Evolutionary conservation across 2,888 invertebrate genomes (phyloP).

Genomic region (Dasypogon diadema): DNA sequence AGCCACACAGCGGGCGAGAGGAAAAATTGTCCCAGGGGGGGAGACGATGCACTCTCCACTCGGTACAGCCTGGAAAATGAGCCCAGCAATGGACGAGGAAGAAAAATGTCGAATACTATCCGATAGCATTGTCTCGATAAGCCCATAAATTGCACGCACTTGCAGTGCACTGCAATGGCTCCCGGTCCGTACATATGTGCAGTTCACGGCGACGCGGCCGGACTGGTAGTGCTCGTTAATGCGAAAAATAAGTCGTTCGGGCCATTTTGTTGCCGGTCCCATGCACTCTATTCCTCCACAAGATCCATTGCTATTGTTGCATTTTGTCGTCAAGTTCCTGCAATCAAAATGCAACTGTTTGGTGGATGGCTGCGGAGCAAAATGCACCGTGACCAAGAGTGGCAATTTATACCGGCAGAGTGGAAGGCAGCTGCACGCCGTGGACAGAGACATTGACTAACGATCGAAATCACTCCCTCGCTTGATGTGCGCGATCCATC

Average conservation of each 20-base stretch:
- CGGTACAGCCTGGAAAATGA: conserved; percentile 19
- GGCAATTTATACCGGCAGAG: conserved; percentile 26
- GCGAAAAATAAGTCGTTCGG: conserved; percentile 40
- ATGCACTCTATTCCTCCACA: conserved; percentile 1
- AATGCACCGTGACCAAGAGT: conserved; percentile 21
- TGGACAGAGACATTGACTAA: conserved; percentile 53
- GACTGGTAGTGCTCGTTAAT: conserved; percentile 34
- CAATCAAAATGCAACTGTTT: conserved; percentile 51
- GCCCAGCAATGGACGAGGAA: conserved; percentile 28
- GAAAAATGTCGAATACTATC: conserved; percentile 53
- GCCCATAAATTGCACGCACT: conserved; percentile 55
- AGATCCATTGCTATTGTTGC: conserved; percentile 52
- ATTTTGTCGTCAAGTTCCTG: conserved; percentile 53
- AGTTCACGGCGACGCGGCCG: background rate
- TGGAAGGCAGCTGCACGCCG: conserved; percentile 22
- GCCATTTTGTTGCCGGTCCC: conserved; percentile 44
- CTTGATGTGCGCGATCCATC: conserved; percentile 53
- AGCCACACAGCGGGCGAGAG: background rate
- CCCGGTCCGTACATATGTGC: conserved; percentile 2
- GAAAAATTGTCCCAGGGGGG: too few species aligned
- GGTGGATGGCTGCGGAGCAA: background rate
- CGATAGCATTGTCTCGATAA: conserved; percentile 55
- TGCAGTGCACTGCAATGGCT: conserved; percentile 40
- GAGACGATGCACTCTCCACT: too few species aligned
- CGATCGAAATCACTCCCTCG: conserved; percentile 57